Evolutionary conservation across 2,113 vertebrate species (phyloP).

Genomic region (Periophthalmus modestus): DNA sequence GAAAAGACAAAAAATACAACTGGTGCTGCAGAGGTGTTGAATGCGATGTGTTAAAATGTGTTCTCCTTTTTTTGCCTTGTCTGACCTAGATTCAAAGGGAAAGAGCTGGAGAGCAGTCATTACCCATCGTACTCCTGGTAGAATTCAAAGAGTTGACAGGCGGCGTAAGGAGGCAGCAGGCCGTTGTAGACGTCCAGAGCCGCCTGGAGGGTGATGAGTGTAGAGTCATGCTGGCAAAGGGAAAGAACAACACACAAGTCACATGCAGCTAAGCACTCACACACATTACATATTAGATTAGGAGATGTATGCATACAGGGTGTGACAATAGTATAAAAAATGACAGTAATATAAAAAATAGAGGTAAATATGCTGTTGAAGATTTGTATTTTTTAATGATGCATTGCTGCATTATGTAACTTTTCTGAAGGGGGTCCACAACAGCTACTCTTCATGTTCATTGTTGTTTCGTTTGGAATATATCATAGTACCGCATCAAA

Average conservation of each 20-base stretch:
- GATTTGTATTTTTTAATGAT: not conserved
- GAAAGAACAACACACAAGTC: slow-evolving; percentile 35
- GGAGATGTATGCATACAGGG: not conserved
- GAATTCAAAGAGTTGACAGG: slow-evolving; percentile 88
- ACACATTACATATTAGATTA: not conserved
- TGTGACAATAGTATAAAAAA: not conserved
- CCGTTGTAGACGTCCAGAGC: slow-evolving; percentile 84
- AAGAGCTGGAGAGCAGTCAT: slow-evolving; percentile 57
- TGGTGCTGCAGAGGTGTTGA: slow-evolving; percentile 2
- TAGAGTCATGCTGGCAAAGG: slow-evolving; percentile 77
- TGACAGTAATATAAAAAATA: not conserved
- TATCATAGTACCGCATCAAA: too few species aligned
- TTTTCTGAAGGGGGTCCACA: too few species aligned
- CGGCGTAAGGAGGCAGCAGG: slow-evolving; percentile 82
- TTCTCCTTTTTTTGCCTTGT: slow-evolving; percentile 11
- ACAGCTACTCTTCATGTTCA: too few species aligned
- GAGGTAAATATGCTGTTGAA: not conserved
- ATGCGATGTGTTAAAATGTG: slow-evolving; percentile 22
- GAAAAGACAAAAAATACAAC: slow-evolving; percentile 6
- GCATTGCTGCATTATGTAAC: too few species aligned
- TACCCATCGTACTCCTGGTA: slow-evolving; percentile 83
- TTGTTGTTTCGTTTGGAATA: too few species aligned
- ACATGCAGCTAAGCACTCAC: not conserved
- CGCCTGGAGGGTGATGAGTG: slow-evolving; percentile 85
- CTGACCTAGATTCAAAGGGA: slow-evolving; percentile 50